Evolutionary conservation across 2,797 vertebrate genomes (phyloP), one percentile per base, ranked within the genome.

Genomic region (Malurus splendens): DNA sequence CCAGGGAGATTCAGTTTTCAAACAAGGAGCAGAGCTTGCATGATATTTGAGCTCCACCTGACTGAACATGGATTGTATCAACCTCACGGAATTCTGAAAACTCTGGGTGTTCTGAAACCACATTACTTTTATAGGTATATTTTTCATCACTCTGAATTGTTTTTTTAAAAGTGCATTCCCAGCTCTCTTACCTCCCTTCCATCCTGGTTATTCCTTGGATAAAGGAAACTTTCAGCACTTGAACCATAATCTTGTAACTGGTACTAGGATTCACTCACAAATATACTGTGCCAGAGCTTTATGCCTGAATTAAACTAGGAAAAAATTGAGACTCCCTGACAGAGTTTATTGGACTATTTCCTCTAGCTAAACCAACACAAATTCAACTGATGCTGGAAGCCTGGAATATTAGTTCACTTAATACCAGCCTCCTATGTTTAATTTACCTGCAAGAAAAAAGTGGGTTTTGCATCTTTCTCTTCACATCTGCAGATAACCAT

Each of bases 401-500:
- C 30, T 55, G n/a, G 17, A 80, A 22, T 25, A 28, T 45, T 20
- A 62, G 20, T 45, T 75, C 23, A 25, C 16, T 50, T 66, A 79
- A 64, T 74, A 39, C 17, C 18, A 61, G 22, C 14, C 9, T 84
- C 11, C n/a, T 15, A 24, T 7, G 2, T 51, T 59, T 42, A 54
- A 77, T 14, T 4, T 38, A 13, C 27, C 20, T 65, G 17, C 20
- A 60, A 55, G 18, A 18, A 36, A 82, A 82, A 79, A 61, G 25
- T 14, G 1, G 0, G 0, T 0, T 55, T 60, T 84, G 33, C 17
- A 39, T 18, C 22, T 64, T 76, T 51, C 5, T n/a, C 18, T 47
- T 80, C 9, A 1, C 25, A 23, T 11, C 5, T 7, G 12, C 16
- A 17, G 16, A 12, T n/a, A 83, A 23, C 9, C 0, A 0, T 12